phyloP scores from a whole-genome alignment of 2,888 invertebrate species.

The Lasioglossum vierecki region DNA sequence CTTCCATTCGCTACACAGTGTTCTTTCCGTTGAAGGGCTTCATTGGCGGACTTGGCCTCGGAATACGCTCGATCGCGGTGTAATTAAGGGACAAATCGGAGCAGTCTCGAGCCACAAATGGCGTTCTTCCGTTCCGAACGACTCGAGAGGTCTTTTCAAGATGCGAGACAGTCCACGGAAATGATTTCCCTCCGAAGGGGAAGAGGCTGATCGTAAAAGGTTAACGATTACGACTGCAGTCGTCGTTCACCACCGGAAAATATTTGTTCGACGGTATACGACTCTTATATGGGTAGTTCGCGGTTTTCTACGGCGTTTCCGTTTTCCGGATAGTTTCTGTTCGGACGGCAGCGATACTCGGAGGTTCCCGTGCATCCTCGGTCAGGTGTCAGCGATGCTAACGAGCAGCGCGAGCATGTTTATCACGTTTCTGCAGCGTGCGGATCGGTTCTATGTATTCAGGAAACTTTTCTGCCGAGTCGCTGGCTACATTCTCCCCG shows the following conservation, averaged over 20 bases:
- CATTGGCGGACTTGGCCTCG: background rate
- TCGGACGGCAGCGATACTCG: background rate
- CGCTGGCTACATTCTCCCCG: background rate
- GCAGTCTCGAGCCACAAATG: background rate
- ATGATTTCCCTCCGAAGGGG: background rate
- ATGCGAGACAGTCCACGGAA: background rate
- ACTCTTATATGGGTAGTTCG: background rate
- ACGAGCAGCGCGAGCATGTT: background rate
- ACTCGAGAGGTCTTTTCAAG: background rate
- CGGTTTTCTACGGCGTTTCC: background rate
- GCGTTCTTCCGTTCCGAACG: background rate
- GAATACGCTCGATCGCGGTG: background rate
- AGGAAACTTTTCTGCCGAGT: background rate
- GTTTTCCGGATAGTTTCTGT: background rate
- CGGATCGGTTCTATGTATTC: background rate
- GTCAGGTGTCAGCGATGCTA: background rate
- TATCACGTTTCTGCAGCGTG: background rate
- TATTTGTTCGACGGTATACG: background rate
- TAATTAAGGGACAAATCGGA: background rate
- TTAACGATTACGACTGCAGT: background rate
- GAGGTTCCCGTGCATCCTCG: background rate
- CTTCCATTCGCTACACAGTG: background rate
- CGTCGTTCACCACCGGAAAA: background rate
- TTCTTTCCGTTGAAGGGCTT: background rate
- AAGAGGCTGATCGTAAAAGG: slow-evolving; percentile 1